Evolutionary conservation across 2,888 invertebrate genomes (phyloP).

Genomic region (Ophioninae sp.): DNA sequence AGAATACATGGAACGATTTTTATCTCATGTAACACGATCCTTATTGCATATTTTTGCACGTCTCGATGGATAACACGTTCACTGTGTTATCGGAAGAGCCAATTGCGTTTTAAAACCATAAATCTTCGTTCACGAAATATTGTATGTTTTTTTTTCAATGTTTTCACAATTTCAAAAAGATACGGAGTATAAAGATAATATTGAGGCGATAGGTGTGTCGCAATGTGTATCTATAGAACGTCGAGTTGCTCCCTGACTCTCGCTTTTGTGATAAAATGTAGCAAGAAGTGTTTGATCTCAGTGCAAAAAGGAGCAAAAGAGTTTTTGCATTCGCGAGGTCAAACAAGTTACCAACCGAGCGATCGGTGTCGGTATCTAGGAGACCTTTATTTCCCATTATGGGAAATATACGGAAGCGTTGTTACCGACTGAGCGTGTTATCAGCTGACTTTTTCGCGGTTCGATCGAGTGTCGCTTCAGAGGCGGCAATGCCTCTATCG

Average conservation of each 20-base stretch:
- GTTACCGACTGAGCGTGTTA: neutral
- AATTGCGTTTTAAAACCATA: neutral
- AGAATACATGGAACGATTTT: too few relatives aligned
- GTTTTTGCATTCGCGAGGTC: neutral
- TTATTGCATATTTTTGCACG: neutral
- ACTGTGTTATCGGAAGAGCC: neutral
- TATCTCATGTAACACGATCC: too few relatives aligned
- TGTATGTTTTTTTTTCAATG: neutral
- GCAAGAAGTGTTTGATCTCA: neutral
- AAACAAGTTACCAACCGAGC: neutral
- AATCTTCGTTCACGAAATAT: neutral
- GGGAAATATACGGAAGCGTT: neutral
- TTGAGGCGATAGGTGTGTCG: neutral
- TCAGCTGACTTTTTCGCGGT: neutral
- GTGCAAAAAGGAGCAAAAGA: neutral
- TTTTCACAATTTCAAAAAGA: neutral
- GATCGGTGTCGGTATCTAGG: too few relatives aligned
- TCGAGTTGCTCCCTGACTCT: neutral
- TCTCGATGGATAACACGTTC: neutral
- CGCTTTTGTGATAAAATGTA: neutral
- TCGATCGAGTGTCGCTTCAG: constrained; percentile 22
- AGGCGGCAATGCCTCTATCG: constrained; percentile 56
- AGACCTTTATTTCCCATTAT: too few relatives aligned
- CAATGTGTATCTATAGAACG: neutral
- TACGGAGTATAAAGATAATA: neutral